These are phyloP conservation scores for Cololabis saira DNA, from an alignment of 2,113 vertebrate genomes.

Conservation along the genomic window DNA sequence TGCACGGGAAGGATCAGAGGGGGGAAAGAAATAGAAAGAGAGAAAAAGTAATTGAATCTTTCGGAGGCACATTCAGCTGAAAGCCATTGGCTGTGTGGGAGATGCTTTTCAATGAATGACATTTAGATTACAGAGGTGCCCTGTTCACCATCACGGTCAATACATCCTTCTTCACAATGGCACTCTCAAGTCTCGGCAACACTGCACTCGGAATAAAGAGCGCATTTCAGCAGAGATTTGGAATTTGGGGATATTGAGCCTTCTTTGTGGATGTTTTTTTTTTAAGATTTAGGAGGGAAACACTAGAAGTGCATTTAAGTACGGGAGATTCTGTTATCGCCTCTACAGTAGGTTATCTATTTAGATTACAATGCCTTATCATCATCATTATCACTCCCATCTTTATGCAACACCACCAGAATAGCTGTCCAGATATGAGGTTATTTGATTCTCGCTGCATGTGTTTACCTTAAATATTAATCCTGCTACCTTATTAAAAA, in stretches of 20 bases:
- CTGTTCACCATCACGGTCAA: slow-evolving; percentile 77
- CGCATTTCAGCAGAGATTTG: slow-evolving; percentile 38
- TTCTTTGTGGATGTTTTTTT: slow-evolving; percentile 37
- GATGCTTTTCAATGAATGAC: slow-evolving; percentile 82
- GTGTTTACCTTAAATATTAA: slow-evolving; percentile 60
- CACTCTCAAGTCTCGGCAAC: slow-evolving; percentile 60
- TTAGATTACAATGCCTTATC: slow-evolving; percentile 1
- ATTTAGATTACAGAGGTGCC: slow-evolving; percentile 81
- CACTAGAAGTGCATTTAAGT: slow-evolving; percentile 26
- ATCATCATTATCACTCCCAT: slow-evolving; percentile 15
- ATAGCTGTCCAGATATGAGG: not conserved
- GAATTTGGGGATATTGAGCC: slow-evolving; percentile 44
- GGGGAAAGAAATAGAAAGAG: slow-evolving; percentile 70
- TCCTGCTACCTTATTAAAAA: slow-evolving; percentile 67
- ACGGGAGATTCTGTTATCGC: not conserved
- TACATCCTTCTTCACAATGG: slow-evolving; percentile 78
- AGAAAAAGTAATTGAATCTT: slow-evolving; percentile 82
- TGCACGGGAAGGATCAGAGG: slow-evolving; percentile 70
- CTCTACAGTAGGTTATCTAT: not conserved
- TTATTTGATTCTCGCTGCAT: slow-evolving; percentile 12
- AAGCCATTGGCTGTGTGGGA: slow-evolving; percentile 76
- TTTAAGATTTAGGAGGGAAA: slow-evolving; percentile 40
- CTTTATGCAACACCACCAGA: not conserved
- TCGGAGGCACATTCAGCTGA: slow-evolving; percentile 78
- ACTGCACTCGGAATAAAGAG: slow-evolving; percentile 58